Base-by-base conservation (phyloP, 2,797 vertebrate genomes). In the Hemibagrus guttatus region DNA sequence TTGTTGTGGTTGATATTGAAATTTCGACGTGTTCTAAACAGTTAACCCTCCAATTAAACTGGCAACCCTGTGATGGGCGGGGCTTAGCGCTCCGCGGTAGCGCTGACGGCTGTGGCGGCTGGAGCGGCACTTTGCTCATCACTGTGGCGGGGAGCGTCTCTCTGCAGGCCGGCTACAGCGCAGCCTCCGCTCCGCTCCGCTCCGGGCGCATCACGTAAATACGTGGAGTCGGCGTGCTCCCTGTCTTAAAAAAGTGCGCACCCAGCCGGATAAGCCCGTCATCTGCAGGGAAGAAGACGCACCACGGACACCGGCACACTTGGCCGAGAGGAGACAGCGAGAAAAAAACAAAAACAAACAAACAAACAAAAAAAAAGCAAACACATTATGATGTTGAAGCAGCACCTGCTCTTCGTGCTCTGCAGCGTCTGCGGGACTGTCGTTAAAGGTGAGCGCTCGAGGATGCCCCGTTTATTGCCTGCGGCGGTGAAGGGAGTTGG, bases 201-300 rank as follows among this genome's bases (percentile, higher is more conserved):
- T 78, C 84, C 84, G 46, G 61, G 90, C 89, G 93, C 90, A 91
- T 85, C 89, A 90, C 88, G 88, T 90, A 88, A 85, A 90, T 83
- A 90, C 91, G 86, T 87, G 89, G 91, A 87, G 87, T 90, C 92
- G 84, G 93, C 93, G 93, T 91, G 92, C 94, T 94, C 94, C 89
- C 86, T 89, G 28, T 91, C 90, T 87, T 85, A 59, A 76, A 59
- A 78, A 92, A 87, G 91, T 93, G 93, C 92, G 91, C 92, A 91
- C 89, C 92, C 92, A 93, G 93, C 95, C 94, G 96, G 96, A 96
- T 96, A 96, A 94, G 94, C 92, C 91, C 87, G 90, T 86, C 90
- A 88, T 88, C 90, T 85, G 84, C 81, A 85, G 84, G 66, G 74
- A 35, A 91, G 75, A 92, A 88, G 84, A 84, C 86, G 74, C 80